Percentiles rank a stretch among this genome's conserved stretches.
Conservation (phyloP, 2,113 vertebrate species). For the Turdus rufiventris region DNA sequence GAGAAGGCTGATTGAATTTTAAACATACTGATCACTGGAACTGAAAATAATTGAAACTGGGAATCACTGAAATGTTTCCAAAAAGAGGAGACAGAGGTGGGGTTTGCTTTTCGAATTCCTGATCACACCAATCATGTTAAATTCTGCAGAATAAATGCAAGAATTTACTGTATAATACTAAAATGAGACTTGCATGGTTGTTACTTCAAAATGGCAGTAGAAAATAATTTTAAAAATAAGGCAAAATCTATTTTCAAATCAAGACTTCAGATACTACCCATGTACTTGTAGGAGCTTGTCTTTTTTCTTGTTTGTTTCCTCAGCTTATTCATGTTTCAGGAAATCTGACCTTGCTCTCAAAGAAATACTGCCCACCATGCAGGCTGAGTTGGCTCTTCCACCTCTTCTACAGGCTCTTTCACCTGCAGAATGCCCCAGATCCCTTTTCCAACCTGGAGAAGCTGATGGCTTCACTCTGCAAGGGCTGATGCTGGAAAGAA, state of each 20-base stretch:
- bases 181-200: not conserved
- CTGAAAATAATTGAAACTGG: slow-evolving; percentile 54
- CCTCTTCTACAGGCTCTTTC: no score
- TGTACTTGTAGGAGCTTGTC: accelerated
- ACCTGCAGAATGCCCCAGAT: not conserved
- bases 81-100: not conserved
- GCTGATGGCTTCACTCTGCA: not conserved
- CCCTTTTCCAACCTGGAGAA: not conserved
- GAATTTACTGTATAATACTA: not conserved
- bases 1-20: slow-evolving; percentile 72
- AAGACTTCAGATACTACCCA: not conserved
- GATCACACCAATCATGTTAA: slow-evolving; percentile 13
- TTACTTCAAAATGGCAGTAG: not conserved
- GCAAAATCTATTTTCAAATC: not conserved
- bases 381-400: not conserved
- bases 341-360: not conserved
- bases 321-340: not conserved
- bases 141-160: not conserved
- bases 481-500: not conserved
- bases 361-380: no score
- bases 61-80: slow-evolving; percentile 35
- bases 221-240: not conserved
- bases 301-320: not conserved
- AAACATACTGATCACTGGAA: slow-evolving; percentile 66
- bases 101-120: not conserved